Percentiles rank a stretch among this genome's conserved stretches.
phyloP scores from a whole-genome alignment of 1,140 invertebrate species.

The Cyclina sinensis region DNA sequence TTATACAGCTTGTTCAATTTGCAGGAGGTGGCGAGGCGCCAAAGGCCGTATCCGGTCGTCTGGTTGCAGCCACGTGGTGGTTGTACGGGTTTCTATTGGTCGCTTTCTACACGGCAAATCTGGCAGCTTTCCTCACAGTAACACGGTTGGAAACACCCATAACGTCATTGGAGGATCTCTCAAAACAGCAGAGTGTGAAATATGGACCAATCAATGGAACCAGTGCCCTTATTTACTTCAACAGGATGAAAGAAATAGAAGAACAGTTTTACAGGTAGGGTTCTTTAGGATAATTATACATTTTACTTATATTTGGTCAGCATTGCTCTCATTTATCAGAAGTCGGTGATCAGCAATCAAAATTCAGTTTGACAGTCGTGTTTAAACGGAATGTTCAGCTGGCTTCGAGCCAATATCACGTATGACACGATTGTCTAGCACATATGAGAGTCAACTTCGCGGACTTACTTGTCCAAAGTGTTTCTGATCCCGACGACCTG shows the following conservation, averaged over 20 bases:
- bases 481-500: too few species aligned
- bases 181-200: slow-evolving; percentile 97
- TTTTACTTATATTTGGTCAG: too few species aligned
- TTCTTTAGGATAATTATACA: too few species aligned
- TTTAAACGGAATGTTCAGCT: too few species aligned
- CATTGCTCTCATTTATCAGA: too few species aligned
- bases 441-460: too few species aligned
- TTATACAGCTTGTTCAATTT: too few species aligned
- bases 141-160: slow-evolving; percentile 94
- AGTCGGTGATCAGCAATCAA: too few species aligned
- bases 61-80: slow-evolving; percentile 99
- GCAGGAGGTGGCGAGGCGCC: slow-evolving; percentile 97
- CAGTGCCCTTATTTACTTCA: slow-evolving; percentile 96
- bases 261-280: slow-evolving; percentile 96
- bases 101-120: slow-evolving; percentile 99
- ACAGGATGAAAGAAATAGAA: slow-evolving; percentile 98
- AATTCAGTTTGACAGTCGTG: too few species aligned
- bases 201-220: slow-evolving; percentile 95
- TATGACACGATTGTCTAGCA: too few species aligned
- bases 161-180: slow-evolving; percentile 95
- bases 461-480: too few species aligned
- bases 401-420: too few species aligned
- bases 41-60: slow-evolving; percentile 92
- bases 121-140: slow-evolving; percentile 97
- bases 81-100: slow-evolving; percentile 99